A percentile compares a stretch with the other conserved stretches of the same genome.
These are phyloP conservation scores for Nesogale talazaci DNA, from an alignment of 2,113 vertebrate species.

Conservation along the genomic window DNA sequence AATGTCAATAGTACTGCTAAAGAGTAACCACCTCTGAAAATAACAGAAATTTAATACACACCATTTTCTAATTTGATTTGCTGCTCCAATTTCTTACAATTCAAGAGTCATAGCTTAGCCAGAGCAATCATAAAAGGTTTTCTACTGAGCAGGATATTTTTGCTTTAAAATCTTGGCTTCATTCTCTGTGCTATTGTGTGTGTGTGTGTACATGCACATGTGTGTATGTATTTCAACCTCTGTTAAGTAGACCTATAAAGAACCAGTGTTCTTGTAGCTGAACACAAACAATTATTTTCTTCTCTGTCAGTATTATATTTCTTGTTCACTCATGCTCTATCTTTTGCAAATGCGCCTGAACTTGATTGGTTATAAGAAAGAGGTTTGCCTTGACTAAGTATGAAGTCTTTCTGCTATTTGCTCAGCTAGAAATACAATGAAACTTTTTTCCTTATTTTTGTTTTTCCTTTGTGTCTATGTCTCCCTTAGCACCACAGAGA, in stretches of 20 bases:
- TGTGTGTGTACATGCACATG: not conserved
- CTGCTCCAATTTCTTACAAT: not conserved
- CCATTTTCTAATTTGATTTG: not conserved
- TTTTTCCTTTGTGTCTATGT: not conserved
- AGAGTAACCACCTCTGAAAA: constrained; percentile 18
- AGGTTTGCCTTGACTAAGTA: constrained; percentile 6
- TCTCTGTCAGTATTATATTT: not conserved
- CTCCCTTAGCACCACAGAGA: not conserved
- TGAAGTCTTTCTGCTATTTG: not conserved
- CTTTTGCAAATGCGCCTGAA: not conserved
- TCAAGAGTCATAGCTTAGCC: not conserved
- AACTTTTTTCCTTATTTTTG: constrained; percentile 10
- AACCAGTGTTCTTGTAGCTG: not conserved
- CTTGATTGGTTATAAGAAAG: not conserved
- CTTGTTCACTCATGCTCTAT: not conserved
- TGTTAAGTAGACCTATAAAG: not conserved
- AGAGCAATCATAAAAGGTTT: not conserved
- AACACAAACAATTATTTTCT: not conserved
- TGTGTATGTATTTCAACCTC: not conserved
- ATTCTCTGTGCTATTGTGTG: not conserved
- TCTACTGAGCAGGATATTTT: not conserved
- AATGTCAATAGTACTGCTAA: not conserved
- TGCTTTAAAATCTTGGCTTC: not conserved
- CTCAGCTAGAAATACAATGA: constrained; percentile 34
- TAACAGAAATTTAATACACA: not conserved